Evolutionary conservation across 2,113 vertebrate species (phyloP), one percentile per base, ranked within the genome.

Genomic region (Tragulus kanchil): DNA sequence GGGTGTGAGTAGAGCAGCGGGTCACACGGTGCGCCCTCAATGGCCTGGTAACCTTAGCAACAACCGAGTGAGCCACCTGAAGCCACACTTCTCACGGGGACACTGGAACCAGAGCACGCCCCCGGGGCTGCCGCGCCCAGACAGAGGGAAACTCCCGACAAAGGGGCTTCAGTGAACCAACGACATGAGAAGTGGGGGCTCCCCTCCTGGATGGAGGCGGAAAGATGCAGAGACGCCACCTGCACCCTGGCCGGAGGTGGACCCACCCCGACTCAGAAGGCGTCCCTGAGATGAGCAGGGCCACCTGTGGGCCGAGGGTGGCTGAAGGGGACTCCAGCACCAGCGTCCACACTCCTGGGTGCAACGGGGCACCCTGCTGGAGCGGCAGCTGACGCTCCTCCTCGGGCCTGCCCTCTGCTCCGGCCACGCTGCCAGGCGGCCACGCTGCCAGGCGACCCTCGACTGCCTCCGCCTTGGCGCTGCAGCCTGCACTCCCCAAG

Each of bases 1-100:
- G 45, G 21, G 9, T 15, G 10, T 3, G 9, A 50, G 23, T 13
- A 15, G 64, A 36, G 25, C 7, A 0, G 1, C 6, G 6, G 9
- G 31, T 42, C 42, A 36, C 2, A 19, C 11, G 8, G 6, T 9
- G 52, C 8, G 16, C 58, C 45, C 56, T 14, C 19, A 42, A 52
- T 3, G 50, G 56, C 36, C 28, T 11, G 6, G 45, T 1, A 45
- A 36, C 45, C 62, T 16, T 28, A 56, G 59, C 59, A 90, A 85
- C 21, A 28, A 78, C 28, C 28, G 3, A 36, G 73, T 5, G 15
- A 31, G 48, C 75, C 23, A 73, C 69, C 42, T 21, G 69, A 73
- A 73, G 42, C 69, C 69, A 73, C 1, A 11, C 42, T 73, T 1
- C 50, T 21, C 11, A 28, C 2, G 5, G 3, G 31, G 77, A 78